Conservation (phyloP, 2,113 vertebrate species). For the Acrocephalus kingi region DNA sequence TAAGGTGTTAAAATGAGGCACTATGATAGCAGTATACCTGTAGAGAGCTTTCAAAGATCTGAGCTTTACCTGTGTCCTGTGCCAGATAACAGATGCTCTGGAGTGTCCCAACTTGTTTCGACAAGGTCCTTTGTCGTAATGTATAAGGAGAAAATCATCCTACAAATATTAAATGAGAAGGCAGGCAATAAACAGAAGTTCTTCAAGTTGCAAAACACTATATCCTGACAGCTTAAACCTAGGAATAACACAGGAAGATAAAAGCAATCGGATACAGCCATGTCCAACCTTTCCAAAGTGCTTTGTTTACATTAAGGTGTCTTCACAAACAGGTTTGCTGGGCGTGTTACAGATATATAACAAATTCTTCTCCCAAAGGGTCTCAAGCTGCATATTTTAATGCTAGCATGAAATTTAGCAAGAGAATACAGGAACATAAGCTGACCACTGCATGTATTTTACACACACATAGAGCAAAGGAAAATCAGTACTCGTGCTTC, state of each 20-base stretch:
- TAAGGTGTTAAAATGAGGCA: neutral
- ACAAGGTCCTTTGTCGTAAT: slow-evolving; percentile 98
- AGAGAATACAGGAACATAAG: neutral
- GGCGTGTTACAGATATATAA: neutral
- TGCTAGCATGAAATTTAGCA: neutral
- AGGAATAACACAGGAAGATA: neutral
- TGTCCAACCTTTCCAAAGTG: neutral
- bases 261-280: neutral
- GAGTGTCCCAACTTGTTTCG: slow-evolving; percentile 98
- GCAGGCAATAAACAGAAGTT: neutral
- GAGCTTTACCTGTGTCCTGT: slow-evolving; percentile 92
- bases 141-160: slow-evolving; percentile 98
- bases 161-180: slow-evolving; percentile 54
- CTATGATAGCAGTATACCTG: neutral
- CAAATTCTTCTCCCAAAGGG: neutral
- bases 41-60: neutral
- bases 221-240: neutral
- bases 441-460: neutral
- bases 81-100: slow-evolving; percentile 98
- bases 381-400: neutral
- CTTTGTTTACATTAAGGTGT: neutral
- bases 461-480: neutral
- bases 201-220: neutral
- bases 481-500: neutral
- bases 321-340: neutral